phyloP scores from a whole-genome alignment of 2,113 vertebrate genomes.

The Mungos mungo region DNA sequence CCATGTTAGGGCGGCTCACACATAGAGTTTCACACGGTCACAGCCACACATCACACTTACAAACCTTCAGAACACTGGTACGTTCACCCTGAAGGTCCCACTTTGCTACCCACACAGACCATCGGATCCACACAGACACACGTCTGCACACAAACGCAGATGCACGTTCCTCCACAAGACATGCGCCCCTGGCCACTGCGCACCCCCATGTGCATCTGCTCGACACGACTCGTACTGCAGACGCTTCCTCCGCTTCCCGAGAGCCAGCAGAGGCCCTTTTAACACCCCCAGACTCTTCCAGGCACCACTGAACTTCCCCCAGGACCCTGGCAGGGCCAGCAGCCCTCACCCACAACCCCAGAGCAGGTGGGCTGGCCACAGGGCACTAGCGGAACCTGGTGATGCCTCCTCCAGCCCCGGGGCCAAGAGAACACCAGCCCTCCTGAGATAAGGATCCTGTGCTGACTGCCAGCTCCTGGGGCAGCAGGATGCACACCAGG shows the following conservation, averaged over 20 bases:
- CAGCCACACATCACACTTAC: background rate
- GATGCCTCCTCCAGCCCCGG: slow-evolving; percentile 30
- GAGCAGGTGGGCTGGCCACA: background rate
- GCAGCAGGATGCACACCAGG: background rate
- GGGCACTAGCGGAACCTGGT: slow-evolving; percentile 54
- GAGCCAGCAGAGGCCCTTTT: background rate
- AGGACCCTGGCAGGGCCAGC: background rate
- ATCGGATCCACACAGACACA: background rate
- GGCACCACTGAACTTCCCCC: background rate
- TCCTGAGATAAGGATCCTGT: slow-evolving; percentile 74
- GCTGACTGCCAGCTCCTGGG: slow-evolving; percentile 35
- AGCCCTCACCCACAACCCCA: background rate
- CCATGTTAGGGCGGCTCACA: background rate
- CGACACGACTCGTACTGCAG: slow-evolving; percentile 6
- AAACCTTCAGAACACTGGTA: background rate
- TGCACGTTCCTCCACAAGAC: background rate
- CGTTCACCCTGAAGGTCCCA: background rate
- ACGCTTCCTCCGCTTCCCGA: background rate
- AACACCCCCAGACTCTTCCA: background rate
- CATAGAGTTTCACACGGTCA: background rate
- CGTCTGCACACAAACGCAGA: background rate
- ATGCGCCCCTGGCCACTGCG: background rate
- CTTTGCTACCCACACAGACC: background rate
- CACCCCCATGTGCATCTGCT: background rate
- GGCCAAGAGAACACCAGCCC: slow-evolving; percentile 27